Conservation (phyloP, 2,113 vertebrate species). For the Caretta caretta region DNA sequence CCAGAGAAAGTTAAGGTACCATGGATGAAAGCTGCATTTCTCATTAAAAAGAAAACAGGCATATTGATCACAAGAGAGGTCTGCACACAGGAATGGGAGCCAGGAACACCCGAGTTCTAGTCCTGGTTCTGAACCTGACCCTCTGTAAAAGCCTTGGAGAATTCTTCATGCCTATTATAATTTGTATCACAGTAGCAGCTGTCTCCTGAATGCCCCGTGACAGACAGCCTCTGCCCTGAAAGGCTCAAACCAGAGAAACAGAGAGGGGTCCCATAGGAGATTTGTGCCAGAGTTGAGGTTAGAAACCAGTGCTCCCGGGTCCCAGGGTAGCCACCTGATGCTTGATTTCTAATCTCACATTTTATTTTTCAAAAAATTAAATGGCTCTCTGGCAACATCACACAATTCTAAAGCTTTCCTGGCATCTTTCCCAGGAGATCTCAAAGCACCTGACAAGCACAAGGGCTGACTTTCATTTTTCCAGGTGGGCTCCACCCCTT, state of each 20-base stretch:
- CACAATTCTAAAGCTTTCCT: background rate
- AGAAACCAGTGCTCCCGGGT: background rate
- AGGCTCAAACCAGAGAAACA: background rate
- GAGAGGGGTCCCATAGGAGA: background rate
- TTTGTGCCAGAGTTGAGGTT: background rate
- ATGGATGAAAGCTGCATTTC: background rate
- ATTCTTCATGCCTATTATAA: background rate
- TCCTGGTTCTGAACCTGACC: background rate
- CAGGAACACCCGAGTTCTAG: background rate
- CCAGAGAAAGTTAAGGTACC: background rate
- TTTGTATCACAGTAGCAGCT: background rate
- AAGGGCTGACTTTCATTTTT: too few relatives aligned
- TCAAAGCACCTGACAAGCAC: background rate
- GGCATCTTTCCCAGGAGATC: background rate
- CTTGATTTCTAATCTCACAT: background rate
- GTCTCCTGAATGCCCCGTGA: background rate
- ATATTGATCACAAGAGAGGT: background rate
- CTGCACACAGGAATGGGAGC: background rate
- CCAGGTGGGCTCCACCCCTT: too few relatives aligned
- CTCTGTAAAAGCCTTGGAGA: background rate
- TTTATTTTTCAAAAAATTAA: background rate
- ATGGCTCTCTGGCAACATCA: background rate
- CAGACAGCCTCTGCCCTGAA: rapidly evolving
- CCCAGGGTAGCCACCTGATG: background rate
- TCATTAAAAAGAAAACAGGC: background rate